A percentile compares a stretch with the other conserved stretches of the same genome.
These are phyloP conservation scores for Urocyon cinereoargenteus DNA, from an alignment of 2,797 vertebrate genomes.

Conservation along the genomic window DNA sequence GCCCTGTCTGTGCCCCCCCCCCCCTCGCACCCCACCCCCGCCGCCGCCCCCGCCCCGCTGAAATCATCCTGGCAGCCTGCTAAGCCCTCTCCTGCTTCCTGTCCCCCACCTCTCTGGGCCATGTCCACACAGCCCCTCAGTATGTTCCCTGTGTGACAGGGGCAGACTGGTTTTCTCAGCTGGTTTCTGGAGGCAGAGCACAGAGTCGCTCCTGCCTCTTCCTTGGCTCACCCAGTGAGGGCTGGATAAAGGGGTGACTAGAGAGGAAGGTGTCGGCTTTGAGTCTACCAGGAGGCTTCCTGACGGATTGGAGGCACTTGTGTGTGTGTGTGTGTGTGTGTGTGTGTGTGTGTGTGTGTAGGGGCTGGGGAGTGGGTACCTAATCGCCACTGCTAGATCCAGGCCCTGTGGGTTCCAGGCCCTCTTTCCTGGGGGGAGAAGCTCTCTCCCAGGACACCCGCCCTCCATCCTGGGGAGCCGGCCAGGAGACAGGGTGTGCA, in stretches of 20 bases:
- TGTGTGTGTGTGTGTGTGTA: too few species aligned
- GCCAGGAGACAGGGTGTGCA: not conserved
- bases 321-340: not conserved
- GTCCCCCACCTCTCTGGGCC: not conserved
- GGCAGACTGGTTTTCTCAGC: not conserved
- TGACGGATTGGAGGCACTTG: too few species aligned
- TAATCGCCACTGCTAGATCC: too few species aligned
- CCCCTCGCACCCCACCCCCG: rapidly evolving
- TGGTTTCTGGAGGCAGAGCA: not conserved
- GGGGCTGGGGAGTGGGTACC: not conserved
- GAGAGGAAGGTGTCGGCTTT: not conserved
- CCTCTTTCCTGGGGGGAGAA: not conserved
- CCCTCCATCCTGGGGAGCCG: not conserved
- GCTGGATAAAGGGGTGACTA: not conserved
- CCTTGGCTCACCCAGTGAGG: rapidly evolving
- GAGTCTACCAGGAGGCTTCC: not conserved
- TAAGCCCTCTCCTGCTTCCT: not conserved
- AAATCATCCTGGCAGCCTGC: not conserved
- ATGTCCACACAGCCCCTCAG: rapidly evolving
- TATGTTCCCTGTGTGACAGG: rapidly evolving
- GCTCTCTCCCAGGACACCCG: not conserved
- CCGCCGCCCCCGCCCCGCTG: not conserved
- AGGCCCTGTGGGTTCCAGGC: not conserved
- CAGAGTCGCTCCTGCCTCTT: not conserved
- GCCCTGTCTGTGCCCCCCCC: too few species aligned